phyloP scores from a whole-genome alignment of 2,888 invertebrate genomes.

The Enchytraeus crypticus region DNA sequence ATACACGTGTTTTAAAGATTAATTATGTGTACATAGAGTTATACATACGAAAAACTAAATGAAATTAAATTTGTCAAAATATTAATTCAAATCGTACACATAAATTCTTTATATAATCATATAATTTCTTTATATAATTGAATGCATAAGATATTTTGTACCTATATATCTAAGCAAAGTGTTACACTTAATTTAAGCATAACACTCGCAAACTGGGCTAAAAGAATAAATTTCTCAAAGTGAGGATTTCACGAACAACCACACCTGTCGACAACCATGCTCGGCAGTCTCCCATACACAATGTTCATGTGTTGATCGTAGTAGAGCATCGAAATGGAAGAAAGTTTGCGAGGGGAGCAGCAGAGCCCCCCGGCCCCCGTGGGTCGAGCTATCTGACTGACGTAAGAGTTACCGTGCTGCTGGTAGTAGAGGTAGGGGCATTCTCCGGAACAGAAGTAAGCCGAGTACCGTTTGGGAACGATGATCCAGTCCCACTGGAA shows the following conservation, averaged over 20 bases:
- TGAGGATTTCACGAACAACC: constrained; percentile 12
- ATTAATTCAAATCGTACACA: too few species aligned
- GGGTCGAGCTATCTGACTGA: constrained; percentile 7
- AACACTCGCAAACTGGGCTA: too few species aligned
- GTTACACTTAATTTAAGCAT: too few species aligned
- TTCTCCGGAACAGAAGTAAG: constrained; percentile 87
- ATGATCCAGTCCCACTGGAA: constrained; percentile 98
- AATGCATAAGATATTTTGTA: too few species aligned
- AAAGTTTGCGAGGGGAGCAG: constrained; percentile 66
- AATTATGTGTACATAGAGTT: too few species aligned
- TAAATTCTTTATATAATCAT: too few species aligned
- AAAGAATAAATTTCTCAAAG: too few species aligned
- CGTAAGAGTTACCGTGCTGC: not conserved
- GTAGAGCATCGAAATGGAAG: constrained; percentile 17
- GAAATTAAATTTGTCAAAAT: too few species aligned
- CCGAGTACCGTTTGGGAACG: constrained; percentile 85
- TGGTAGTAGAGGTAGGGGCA: constrained; percentile 64
- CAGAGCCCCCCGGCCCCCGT: constrained; percentile 73
- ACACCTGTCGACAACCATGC: constrained; percentile 19
- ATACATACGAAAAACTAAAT: too few species aligned
- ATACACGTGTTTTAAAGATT: too few species aligned
- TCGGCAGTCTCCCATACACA: constrained; percentile 9
- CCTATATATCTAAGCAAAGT: too few species aligned
- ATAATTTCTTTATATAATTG: too few species aligned
- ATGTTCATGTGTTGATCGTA: constrained; percentile 9